These are phyloP conservation scores for Himalopsyche tibetana DNA, from an alignment of 2,888 invertebrate genomes.

Conservation along the genomic window DNA sequence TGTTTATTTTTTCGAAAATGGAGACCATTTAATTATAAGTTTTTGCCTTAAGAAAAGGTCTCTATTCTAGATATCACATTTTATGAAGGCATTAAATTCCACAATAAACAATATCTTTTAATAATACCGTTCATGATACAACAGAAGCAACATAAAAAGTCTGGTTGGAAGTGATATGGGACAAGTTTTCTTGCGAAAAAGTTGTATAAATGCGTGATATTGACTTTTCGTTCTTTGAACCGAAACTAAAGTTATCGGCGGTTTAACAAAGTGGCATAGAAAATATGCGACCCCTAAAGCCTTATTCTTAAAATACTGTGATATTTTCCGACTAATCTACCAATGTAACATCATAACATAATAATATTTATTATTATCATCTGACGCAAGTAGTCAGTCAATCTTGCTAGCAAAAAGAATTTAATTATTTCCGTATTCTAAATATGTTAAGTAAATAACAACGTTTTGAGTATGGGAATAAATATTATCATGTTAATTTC, in stretches of 20 bases:
- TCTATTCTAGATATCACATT: no score
- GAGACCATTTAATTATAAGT: no score
- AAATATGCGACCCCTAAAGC: neutral
- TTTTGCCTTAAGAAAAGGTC: no score
- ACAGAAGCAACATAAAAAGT: neutral
- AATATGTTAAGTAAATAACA: no score
- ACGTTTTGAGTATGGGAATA: no score
- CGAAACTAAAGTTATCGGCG: neutral
- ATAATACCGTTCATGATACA: neutral
- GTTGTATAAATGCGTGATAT: neutral
- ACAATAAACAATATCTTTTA: neutral
- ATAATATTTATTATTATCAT: no score
- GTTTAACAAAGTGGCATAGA: neutral
- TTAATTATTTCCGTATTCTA: no score
- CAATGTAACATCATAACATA: no score
- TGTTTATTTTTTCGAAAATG: no score
- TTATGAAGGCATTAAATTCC: neutral
- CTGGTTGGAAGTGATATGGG: neutral
- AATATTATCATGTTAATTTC: no score
- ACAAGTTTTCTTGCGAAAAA: neutral
- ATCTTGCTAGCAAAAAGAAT: no score
- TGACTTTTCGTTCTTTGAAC: neutral
- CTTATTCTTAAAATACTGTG: neutral
- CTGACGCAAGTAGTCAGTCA: no score
- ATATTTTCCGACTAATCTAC: neutral